phyloP scores from a whole-genome alignment of 2,113 vertebrate genomes.

The Dasyprocta punctata region DNA sequence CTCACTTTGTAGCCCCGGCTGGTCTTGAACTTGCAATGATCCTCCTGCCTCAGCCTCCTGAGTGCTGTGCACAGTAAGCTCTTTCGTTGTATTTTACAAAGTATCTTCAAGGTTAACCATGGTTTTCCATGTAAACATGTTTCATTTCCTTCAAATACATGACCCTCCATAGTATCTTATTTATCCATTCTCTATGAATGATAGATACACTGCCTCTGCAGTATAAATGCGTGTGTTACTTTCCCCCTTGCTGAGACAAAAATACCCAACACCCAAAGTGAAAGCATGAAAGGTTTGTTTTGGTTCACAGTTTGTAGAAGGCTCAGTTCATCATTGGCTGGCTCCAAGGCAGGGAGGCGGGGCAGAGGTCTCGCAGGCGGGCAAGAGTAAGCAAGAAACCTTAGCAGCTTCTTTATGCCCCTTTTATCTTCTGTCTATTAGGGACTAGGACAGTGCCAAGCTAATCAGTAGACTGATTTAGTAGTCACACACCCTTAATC shows the following conservation, averaged over 20 bases:
- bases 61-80: background rate
- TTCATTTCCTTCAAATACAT: background rate
- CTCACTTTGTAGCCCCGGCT: too few relatives aligned
- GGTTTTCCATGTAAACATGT: background rate
- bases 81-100: background rate
- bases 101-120: background rate
- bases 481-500: background rate
- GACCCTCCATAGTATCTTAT: background rate
- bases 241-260: background rate
- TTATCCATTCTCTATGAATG: background rate
- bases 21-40: too few relatives aligned
- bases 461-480: background rate
- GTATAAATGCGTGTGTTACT: background rate
- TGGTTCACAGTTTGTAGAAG: background rate
- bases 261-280: background rate
- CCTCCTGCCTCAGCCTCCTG: too few relatives aligned
- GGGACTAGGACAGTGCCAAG: background rate
- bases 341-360: background rate
- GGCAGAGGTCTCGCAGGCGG: background rate
- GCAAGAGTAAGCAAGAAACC: background rate
- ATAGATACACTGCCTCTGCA: background rate
- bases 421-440: background rate
- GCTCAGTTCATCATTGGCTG: background rate
- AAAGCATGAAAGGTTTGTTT: background rate
- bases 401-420: background rate